Conservation (phyloP, 2,888 invertebrate species). For the Andrena trimmerana region DNA sequence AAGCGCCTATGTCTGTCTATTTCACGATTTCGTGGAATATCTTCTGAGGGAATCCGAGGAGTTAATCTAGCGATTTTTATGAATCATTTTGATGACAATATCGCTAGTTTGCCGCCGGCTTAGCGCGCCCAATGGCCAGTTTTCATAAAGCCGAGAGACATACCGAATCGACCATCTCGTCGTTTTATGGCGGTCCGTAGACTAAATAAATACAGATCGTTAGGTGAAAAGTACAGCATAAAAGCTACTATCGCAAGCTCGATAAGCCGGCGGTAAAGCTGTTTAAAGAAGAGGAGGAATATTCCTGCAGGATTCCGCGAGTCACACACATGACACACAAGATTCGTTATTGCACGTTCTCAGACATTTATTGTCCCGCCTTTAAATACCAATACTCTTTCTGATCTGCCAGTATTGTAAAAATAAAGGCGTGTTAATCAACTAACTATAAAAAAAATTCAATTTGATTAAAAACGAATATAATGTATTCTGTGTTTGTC, state of each 20-base stretch:
- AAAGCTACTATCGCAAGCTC: conserved; percentile 26
- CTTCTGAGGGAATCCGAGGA: neutral
- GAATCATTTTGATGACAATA: conserved; percentile 38
- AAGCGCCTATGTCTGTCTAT: neutral
- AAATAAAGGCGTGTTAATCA: too few relatives aligned
- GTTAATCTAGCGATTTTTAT: conserved; percentile 54
- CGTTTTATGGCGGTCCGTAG: conserved; percentile 21
- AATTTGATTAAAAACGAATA: too few relatives aligned
- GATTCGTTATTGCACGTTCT: neutral
- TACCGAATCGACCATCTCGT: conserved; percentile 39
- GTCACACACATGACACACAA: too few relatives aligned
- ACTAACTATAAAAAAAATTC: too few relatives aligned
- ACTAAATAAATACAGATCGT: conserved; percentile 58
- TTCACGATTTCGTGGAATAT: too few relatives aligned
- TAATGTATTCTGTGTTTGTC: too few relatives aligned
- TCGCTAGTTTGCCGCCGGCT: conserved; percentile 8
- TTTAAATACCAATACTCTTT: too few relatives aligned
- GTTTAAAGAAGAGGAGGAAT: conserved; percentile 17
- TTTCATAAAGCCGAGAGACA: conserved; percentile 45
- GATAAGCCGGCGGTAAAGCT: conserved; percentile 42
- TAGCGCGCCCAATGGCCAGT: conserved; percentile 23
- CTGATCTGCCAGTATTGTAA: too few relatives aligned
- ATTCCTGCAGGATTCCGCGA: neutral
- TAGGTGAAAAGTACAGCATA: conserved; percentile 38
- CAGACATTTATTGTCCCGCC: neutral